These are phyloP conservation scores for Spongia lamella DNA, from an alignment of 37 sponge, comb jelly and placozoan genomes.

Conservation along the genomic window DNA sequence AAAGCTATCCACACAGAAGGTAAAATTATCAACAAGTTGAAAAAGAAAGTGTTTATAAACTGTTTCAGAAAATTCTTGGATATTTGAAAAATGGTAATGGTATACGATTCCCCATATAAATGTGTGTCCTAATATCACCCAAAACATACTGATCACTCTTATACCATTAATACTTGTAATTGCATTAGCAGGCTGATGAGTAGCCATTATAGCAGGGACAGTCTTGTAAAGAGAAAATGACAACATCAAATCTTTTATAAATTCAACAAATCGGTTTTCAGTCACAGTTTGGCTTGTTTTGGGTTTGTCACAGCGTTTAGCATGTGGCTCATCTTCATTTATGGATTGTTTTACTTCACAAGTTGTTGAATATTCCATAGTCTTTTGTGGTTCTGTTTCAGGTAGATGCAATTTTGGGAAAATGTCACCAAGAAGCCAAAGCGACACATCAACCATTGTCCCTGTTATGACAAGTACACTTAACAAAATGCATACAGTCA, in stretches of 20 bases:
- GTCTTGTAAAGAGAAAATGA: conserved; percentile 77
- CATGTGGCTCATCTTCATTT: not conserved
- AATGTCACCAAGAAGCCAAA: not conserved
- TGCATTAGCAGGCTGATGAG: conserved; percentile 54
- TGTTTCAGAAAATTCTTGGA: not conserved
- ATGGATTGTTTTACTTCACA: too few species aligned
- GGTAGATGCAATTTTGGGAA: not conserved
- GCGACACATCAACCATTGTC: conserved; percentile 14
- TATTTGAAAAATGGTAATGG: conserved; percentile 3
- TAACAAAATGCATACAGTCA: conserved; percentile 45
- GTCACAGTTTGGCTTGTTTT: not conserved
- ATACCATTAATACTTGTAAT: conserved; percentile 78
- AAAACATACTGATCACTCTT: conserved; percentile 85
- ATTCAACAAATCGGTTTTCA: not conserved
- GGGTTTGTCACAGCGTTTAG: too few species aligned
- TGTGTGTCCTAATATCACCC: conserved; percentile 81
- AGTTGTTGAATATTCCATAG: too few species aligned
- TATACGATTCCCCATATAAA: conserved; percentile 1
- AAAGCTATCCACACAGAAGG: conserved; percentile 69
- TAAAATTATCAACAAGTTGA: conserved; percentile 57
- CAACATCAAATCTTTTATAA: conserved; percentile 10
- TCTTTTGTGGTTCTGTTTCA: too few species aligned
- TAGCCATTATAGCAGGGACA: conserved; percentile 55
- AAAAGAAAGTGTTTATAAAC: conserved; percentile 31
- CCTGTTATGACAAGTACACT: conserved; percentile 10